These are phyloP conservation scores for Cryptophagus acutangulus DNA, from an alignment of 2,888 invertebrate species.

Conservation along the genomic window DNA sequence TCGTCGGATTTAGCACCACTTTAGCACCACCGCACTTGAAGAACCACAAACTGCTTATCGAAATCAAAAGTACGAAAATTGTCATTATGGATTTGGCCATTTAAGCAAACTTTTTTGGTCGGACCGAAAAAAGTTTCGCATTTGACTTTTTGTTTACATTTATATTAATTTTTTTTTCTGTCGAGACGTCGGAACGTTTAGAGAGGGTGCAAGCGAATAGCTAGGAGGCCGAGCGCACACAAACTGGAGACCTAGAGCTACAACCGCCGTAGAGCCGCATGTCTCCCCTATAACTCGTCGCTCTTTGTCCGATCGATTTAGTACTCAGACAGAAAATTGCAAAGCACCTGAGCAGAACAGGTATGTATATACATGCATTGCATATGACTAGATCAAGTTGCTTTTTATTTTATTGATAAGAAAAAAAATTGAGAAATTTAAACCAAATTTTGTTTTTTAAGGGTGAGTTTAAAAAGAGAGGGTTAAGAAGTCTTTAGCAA, in stretches of 20 bases:
- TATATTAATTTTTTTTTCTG: neutral
- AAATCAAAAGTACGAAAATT: no score
- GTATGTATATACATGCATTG: constrained; percentile 3
- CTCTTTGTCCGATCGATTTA: constrained; percentile 36
- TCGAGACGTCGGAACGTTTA: constrained; percentile 7
- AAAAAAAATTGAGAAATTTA: no score
- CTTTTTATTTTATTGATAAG: no score
- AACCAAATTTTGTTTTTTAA: no score
- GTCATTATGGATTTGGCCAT: no score
- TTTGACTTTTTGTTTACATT: neutral
- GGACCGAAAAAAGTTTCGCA: no score
- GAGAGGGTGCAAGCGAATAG: constrained; percentile 35
- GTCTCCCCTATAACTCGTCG: constrained; percentile 19
- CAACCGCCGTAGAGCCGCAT: constrained; percentile 25
- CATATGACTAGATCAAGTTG: no score
- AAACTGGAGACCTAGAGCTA: constrained; percentile 34
- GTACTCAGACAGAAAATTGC: constrained; percentile 35
- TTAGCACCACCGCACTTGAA: neutral
- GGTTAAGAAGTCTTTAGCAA: no score
- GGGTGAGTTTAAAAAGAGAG: no score
- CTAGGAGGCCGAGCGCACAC: constrained; percentile 36
- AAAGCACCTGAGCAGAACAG: constrained; percentile 13
- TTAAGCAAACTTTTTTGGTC: no score
- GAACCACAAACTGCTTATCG: neutral
- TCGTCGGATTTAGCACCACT: neutral